These are phyloP conservation scores for Strigamia maritima DNA, from an alignment of 2,888 invertebrate species.

Conservation along the genomic window DNA sequence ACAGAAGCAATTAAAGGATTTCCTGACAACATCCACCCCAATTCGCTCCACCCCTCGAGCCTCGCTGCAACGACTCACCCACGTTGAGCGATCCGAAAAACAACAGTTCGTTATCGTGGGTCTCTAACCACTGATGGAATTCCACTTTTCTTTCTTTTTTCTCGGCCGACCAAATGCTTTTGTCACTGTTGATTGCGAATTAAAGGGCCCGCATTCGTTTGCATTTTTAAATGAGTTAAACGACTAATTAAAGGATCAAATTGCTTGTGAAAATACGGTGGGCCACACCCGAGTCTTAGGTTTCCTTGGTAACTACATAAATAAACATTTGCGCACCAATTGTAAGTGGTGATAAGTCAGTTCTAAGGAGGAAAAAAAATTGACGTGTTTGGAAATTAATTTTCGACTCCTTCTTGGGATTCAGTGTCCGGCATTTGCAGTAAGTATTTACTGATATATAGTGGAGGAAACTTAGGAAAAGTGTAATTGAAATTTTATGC, in stretches of 20 bases:
- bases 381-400: neutral
- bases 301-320: neutral
- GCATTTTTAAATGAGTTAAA: constrained; percentile 8
- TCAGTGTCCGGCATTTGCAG: neutral
- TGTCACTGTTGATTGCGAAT: constrained; percentile 29
- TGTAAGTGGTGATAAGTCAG: neutral
- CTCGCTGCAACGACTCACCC: constrained; percentile 18
- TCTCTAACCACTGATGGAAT: constrained; percentile 17
- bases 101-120: neutral
- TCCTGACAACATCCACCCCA: constrained; percentile 38
- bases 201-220: constrained; percentile 4
- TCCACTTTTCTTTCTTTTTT: constrained; percentile 18
- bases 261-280: constrained; percentile 7
- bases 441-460: constrained; percentile 12
- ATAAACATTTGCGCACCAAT: neutral
- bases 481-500: constrained; percentile 38
- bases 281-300: neutral
- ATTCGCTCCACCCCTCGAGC: neutral
- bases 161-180: neutral
- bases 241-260: constrained; percentile 32
- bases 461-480: neutral
- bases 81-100: neutral
- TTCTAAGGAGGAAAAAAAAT: neutral
- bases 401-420: neutral
- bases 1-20: constrained; percentile 40